phyloP scores from a whole-genome alignment of 2,888 invertebrate genomes.

The Zaprionus bogoriensis region DNA sequence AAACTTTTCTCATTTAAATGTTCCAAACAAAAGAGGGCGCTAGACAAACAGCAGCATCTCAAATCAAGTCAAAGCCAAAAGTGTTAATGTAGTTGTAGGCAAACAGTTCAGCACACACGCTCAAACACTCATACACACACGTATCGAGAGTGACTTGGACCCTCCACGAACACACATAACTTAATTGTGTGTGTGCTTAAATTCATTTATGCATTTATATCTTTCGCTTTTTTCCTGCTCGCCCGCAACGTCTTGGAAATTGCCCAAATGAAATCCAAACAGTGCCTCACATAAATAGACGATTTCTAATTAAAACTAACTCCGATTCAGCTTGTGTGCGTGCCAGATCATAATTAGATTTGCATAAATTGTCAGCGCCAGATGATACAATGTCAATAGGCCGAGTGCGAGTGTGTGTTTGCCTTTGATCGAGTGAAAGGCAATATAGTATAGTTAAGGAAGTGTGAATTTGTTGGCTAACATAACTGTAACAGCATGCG shows the following conservation, averaged over 20 bases:
- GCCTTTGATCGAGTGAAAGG: background rate
- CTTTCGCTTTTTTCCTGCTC: background rate
- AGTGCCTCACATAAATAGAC: slow-evolving; percentile 12
- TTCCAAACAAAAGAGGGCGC: slow-evolving; percentile 62
- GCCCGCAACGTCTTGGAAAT: slow-evolving; percentile 11
- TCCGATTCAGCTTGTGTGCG: background rate
- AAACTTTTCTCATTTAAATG: slow-evolving; percentile 70
- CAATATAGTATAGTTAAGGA: background rate
- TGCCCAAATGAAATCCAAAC: slow-evolving; percentile 37
- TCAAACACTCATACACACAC: slow-evolving; percentile 17
- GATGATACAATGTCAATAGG: slow-evolving; percentile 7
- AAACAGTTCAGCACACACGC: slow-evolving; percentile 33
- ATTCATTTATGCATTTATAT: slow-evolving; percentile 43
- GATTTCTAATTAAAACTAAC: slow-evolving; percentile 46
- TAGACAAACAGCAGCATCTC: slow-evolving; percentile 55
- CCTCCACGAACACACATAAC: slow-evolving; percentile 20
- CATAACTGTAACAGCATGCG: no score
- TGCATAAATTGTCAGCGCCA: background rate
- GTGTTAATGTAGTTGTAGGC: slow-evolving; percentile 60
- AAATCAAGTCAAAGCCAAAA: slow-evolving; percentile 65
- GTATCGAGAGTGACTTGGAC: no score
- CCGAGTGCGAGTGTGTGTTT: background rate
- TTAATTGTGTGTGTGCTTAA: slow-evolving; percentile 40
- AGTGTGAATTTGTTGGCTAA: no score
- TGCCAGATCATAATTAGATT: slow-evolving; percentile 14